A percentile compares a stretch with the other conserved stretches of the same genome.
phyloP scores from a whole-genome alignment of 2,797 vertebrate species.

The Eremophila alpestris region DNA sequence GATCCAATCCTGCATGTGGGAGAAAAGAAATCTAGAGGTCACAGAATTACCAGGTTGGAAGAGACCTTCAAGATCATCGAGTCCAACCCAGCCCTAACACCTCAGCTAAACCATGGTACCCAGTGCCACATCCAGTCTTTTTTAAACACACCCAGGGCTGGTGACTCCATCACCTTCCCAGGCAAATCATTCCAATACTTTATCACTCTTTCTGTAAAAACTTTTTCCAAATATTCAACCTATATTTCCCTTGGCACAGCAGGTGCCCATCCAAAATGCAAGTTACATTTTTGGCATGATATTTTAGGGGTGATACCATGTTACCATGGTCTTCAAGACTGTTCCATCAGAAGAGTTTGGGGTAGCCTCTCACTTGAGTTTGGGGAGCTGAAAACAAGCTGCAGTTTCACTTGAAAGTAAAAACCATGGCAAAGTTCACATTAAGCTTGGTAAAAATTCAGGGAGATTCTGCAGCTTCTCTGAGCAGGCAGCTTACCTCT shows the following conservation, averaged over 20 bases:
- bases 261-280: neutral
- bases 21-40: neutral
- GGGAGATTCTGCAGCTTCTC: neutral
- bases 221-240: neutral
- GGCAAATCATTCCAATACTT: neutral
- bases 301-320: neutral
- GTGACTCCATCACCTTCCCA: rapidly evolving
- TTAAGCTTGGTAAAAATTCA: neutral
- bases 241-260: neutral
- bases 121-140: neutral
- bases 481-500: neutral
- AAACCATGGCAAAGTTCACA: constrained; percentile 5
- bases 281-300: neutral
- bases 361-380: neutral
- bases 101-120: neutral
- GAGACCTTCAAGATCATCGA: neutral
- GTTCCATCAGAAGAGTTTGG: neutral
- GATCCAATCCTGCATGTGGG: neutral
- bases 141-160: neutral
- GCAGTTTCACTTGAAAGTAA: neutral
- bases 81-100: neutral
- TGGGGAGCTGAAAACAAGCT: neutral
- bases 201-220: rapidly evolving
- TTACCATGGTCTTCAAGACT: neutral
- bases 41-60: neutral